phyloP scores from a whole-genome alignment of 2,797 vertebrate species.

The Champsocephalus gunnari region DNA sequence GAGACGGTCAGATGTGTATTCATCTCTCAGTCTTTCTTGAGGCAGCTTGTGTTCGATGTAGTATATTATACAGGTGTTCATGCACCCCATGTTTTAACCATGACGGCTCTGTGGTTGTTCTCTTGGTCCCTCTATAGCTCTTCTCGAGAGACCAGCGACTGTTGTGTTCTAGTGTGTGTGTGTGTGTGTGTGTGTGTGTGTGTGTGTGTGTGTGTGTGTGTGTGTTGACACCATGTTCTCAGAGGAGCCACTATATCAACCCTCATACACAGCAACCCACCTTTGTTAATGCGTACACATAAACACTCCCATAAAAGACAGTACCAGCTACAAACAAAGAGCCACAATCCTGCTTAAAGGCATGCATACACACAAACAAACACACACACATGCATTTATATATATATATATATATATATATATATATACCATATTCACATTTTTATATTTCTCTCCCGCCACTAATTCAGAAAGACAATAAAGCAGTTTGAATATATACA shows the following conservation, averaged over 20 bases:
- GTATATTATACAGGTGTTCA: too few relatives aligned
- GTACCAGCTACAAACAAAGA: neutral
- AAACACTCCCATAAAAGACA: constrained; percentile 8
- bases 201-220: constrained; percentile 12
- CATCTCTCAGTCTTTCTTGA: too few relatives aligned
- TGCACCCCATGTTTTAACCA: too few relatives aligned
- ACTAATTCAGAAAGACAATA: too few relatives aligned
- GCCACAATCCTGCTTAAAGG: neutral
- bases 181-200: neutral
- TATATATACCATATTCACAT: neutral
- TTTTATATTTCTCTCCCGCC: too few relatives aligned
- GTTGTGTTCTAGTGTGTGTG: neutral
- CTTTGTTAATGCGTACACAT: constrained; percentile 12
- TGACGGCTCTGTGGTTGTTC: too few relatives aligned
- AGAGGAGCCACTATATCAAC: constrained; percentile 6
- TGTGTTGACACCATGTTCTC: constrained; percentile 6
- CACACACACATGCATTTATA: neutral
- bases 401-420: neutral
- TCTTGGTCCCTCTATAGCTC: too few relatives aligned
- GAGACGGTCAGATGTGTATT: too few relatives aligned
- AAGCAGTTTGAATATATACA: too few relatives aligned
- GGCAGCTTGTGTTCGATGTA: too few relatives aligned
- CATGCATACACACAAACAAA: neutral
- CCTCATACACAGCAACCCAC: constrained; percentile 15
- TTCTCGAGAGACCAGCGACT: too few relatives aligned